A percentile compares a stretch with the other conserved stretches of the same genome.
Evolutionary conservation across 2,113 vertebrate genomes (phyloP).

Genomic region (Daphoenositta chrysoptera): DNA sequence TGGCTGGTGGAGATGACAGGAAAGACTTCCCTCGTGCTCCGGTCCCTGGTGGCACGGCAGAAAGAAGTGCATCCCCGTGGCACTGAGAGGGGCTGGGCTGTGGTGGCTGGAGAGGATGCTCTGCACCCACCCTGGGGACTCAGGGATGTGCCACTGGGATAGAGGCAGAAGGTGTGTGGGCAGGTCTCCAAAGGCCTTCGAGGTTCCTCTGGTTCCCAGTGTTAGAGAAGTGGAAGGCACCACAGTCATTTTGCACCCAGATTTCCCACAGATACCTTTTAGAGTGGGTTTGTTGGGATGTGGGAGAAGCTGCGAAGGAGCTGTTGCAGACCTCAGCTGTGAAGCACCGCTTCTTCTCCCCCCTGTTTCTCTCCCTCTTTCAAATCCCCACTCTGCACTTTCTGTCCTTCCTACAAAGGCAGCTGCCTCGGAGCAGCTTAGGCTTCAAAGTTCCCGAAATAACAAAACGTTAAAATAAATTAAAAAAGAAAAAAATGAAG

Average conservation of each 20-base stretch:
- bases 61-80: accelerated
- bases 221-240: neutral
- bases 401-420: constrained; percentile 40
- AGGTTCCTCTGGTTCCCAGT: neutral
- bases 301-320: neutral
- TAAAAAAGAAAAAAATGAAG: neutral
- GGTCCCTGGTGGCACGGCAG: accelerated
- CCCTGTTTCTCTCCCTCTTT: neutral
- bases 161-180: neutral
- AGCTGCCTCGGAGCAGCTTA: constrained; percentile 43
- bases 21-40: neutral
- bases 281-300: neutral
- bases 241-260: accelerated
- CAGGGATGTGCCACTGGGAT: accelerated
- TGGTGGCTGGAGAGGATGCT: neutral
- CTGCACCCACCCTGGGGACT: neutral
- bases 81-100: accelerated
- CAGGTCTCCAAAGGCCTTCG: neutral
- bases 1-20: neutral
- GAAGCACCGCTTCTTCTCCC: neutral
- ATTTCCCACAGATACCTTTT: neutral
- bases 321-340: neutral
- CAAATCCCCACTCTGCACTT: neutral
- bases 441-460: constrained; percentile 70
- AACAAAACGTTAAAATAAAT: constrained; percentile 50